These are phyloP conservation scores for Orthosia gothica DNA, from an alignment of 2,888 invertebrate genomes.

Conservation along the genomic window DNA sequence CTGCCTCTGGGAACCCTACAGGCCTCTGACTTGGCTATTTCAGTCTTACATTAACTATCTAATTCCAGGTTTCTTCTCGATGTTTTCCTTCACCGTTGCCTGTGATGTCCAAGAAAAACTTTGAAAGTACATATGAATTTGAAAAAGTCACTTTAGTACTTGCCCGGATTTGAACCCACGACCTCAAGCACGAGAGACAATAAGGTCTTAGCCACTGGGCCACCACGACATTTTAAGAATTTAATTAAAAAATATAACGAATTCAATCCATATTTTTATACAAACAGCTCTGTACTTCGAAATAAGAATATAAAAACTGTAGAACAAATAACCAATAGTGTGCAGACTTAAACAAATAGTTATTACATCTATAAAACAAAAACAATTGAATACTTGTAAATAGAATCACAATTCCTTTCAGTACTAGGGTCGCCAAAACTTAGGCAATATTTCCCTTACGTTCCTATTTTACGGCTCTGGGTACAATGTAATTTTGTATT, in stretches of 20 bases:
- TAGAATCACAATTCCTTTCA: slow-evolving; percentile 48
- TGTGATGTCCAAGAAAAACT: no score
- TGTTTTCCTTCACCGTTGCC: no score
- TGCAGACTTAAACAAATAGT: slow-evolving; percentile 53
- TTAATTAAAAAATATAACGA: slow-evolving; percentile 36
- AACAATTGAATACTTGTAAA: slow-evolving; percentile 58
- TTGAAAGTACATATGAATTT: no score
- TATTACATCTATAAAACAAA: slow-evolving; percentile 54
- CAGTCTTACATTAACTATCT: no score
- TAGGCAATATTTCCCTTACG: slow-evolving; percentile 50
- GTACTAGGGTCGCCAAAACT: slow-evolving; percentile 49
- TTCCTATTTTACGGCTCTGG: slow-evolving; percentile 51
- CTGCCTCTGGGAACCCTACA: no score
- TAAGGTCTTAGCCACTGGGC: no score
- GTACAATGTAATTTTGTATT: slow-evolving; percentile 61
- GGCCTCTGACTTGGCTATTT: no score
- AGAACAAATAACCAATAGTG: slow-evolving; percentile 21
- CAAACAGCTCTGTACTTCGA: slow-evolving; percentile 27
- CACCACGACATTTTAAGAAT: no score
- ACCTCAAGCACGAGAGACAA: no score
- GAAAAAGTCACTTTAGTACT: no score
- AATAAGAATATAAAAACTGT: slow-evolving; percentile 23
- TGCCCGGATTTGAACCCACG: no score
- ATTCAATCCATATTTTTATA: slow-evolving; percentile 18
- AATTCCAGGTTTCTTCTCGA: no score